These are phyloP conservation scores for Gobio gobio DNA, from an alignment of 2,113 vertebrate species.

Conservation along the genomic window DNA sequence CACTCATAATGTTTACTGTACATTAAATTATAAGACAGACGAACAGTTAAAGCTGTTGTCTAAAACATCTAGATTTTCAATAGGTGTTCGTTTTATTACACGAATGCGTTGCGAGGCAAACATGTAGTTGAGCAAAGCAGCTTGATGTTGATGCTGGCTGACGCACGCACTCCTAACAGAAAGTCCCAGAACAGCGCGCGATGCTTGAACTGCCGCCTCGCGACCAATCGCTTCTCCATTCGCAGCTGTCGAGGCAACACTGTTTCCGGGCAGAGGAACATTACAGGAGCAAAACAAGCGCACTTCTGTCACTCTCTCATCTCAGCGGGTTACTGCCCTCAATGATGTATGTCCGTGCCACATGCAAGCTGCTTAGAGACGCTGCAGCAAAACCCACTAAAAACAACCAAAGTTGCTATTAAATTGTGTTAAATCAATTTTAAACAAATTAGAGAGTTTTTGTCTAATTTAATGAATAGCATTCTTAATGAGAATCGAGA, in stretches of 20 bases:
- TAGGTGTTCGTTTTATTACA: neutral
- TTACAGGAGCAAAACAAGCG: conserved; percentile 32
- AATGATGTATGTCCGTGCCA: neutral
- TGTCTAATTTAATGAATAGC: neutral
- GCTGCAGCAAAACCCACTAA: neutral
- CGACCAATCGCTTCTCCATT: conserved; percentile 50
- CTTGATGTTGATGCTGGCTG: conserved; percentile 27
- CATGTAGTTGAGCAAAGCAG: neutral
- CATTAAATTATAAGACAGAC: neutral
- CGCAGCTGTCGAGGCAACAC: conserved; percentile 47
- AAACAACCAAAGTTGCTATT: neutral
- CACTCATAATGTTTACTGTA: too few relatives aligned
- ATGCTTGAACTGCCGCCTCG: conserved; percentile 28
- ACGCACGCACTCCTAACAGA: neutral
- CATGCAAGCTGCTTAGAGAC: neutral
- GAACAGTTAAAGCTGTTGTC: neutral
- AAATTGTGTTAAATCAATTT: neutral
- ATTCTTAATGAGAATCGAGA: neutral
- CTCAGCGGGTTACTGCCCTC: conserved; percentile 30
- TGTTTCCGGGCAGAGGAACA: conserved; percentile 59
- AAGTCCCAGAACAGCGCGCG: conserved; percentile 36
- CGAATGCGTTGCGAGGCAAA: conserved; percentile 21
- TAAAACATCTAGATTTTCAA: neutral
- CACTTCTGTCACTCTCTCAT: conserved; percentile 8
- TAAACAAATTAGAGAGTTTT: neutral